Conservation (phyloP, 2,888 invertebrate genomes). For the Chaetogeoica ovagalla region DNA sequence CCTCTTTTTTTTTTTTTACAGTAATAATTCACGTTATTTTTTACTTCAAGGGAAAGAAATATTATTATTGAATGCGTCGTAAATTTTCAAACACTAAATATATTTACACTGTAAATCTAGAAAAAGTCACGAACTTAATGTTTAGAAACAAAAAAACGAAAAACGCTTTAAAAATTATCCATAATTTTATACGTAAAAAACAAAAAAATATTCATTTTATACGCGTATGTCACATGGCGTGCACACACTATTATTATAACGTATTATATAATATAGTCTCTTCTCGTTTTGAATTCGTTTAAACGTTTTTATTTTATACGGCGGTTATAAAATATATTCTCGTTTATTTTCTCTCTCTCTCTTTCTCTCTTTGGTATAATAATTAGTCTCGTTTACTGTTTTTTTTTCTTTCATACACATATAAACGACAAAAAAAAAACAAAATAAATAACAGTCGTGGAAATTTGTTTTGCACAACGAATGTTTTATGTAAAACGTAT, state of each 20-base stretch:
- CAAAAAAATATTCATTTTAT: neutral
- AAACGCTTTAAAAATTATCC: neutral
- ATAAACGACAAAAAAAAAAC: no score
- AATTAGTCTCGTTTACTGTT: no score
- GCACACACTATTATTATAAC: neutral
- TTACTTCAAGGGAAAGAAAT: neutral
- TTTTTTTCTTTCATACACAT: no score
- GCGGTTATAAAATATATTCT: neutral
- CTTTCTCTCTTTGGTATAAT: neutral
- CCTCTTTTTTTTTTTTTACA: neutral
- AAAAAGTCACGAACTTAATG: neutral
- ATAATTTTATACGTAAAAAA: neutral
- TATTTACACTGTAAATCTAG: neutral
- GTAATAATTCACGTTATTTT: slow-evolving; percentile 30
- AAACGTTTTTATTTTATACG: neutral
- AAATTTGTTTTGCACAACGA: no score
- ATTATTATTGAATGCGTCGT: slow-evolving; percentile 7
- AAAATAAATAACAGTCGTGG: no score
- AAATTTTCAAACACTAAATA: slow-evolving; percentile 13
- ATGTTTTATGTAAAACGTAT: no score
- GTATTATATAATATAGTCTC: neutral
- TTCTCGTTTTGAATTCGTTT: neutral
- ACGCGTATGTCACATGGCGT: neutral
- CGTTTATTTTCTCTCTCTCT: neutral
- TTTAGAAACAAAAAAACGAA: neutral